Evolutionary conservation across 2,113 vertebrate genomes (phyloP).

Genomic region (Malurus cyaneus): DNA sequence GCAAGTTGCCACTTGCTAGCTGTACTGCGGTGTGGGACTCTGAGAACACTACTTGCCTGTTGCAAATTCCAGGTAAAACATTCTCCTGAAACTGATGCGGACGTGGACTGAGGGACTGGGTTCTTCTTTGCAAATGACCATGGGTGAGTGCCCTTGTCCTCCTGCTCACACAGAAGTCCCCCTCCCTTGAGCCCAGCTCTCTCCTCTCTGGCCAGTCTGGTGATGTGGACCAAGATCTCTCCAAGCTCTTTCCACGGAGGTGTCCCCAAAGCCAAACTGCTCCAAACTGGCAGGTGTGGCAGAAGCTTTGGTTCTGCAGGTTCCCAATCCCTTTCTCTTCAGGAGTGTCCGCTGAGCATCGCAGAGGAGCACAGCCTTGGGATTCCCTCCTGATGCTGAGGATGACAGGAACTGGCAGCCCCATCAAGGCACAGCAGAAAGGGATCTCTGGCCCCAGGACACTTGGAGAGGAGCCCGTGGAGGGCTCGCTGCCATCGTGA

Average conservation of each 20-base stretch:
- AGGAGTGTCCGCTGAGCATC: neutral
- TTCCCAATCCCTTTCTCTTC: neutral
- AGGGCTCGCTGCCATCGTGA: neutral
- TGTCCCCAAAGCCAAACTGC: neutral
- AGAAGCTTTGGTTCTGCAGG: neutral
- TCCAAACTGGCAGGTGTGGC: neutral
- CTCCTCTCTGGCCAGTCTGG: neutral
- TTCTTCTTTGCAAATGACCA: neutral
- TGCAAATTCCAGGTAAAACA: neutral
- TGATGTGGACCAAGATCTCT: neutral
- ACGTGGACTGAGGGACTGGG: neutral
- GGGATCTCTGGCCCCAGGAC: neutral
- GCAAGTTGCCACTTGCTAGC: constrained; percentile 33
- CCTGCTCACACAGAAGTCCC: neutral
- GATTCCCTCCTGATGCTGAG: neutral
- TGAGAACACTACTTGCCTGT: neutral
- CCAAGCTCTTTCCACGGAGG: neutral
- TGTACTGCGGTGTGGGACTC: neutral
- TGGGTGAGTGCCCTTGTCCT: neutral
- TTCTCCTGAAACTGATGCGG: neutral
- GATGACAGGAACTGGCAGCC: neutral
- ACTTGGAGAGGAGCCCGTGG: neutral
- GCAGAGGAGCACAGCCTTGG: neutral
- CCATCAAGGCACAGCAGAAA: neutral
- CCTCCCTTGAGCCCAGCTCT: neutral